phyloP scores from a whole-genome alignment of 2,797 vertebrate genomes.

The Falco biarmicus region DNA sequence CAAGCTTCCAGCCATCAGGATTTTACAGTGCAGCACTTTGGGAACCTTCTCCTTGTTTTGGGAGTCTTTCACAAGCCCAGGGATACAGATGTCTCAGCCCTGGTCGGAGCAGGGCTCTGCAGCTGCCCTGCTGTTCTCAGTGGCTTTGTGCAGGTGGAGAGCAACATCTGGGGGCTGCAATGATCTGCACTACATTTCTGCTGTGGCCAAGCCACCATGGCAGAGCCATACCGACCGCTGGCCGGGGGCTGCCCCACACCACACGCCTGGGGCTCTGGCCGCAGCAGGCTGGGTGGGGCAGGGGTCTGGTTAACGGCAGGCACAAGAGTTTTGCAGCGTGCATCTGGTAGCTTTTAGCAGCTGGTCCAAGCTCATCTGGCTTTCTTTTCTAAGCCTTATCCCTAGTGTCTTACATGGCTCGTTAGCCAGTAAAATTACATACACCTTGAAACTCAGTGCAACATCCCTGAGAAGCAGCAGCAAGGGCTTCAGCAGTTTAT shows the following conservation, averaged over 20 bases:
- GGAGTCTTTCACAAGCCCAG: background rate
- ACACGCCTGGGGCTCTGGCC: fast-evolving
- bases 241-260: fast-evolving
- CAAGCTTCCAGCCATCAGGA: background rate
- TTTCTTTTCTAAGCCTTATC: background rate
- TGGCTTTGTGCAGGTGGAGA: background rate
- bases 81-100: fast-evolving
- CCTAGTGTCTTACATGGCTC: fast-evolving
- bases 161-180: too few species aligned
- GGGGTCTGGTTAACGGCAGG: fast-evolving
- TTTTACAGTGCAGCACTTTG: background rate
- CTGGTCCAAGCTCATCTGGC: background rate
- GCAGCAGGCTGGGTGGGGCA: fast-evolving
- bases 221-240: fast-evolving
- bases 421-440: background rate
- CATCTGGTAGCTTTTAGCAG: background rate
- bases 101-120: background rate
- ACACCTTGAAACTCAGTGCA: background rate
- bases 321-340: fast-evolving
- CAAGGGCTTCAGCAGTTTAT: background rate
- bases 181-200: background rate
- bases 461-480: background rate
- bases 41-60: background rate
- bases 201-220: background rate
- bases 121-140: background rate